These are phyloP conservation scores for Prolemur simus DNA, from an alignment of 2,113 vertebrate genomes.

Conservation along the genomic window DNA sequence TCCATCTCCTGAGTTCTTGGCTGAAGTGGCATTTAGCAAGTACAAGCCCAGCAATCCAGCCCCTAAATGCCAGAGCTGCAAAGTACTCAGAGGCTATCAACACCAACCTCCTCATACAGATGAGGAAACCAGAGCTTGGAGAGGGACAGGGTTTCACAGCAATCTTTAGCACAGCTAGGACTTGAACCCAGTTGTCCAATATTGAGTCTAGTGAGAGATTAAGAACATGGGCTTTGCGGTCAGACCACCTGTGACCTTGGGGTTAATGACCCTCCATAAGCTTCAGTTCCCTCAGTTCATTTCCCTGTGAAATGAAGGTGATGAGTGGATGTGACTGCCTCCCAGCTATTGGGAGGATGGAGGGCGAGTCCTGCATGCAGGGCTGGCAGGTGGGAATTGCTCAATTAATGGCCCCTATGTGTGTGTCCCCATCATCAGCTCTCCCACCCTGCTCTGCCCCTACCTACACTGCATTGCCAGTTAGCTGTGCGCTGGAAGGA, in stretches of 20 bases:
- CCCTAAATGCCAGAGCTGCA: background rate
- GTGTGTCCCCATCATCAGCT: background rate
- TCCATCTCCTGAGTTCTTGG: accelerated
- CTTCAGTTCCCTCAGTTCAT: background rate
- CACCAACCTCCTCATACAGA: background rate
- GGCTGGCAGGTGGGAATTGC: background rate
- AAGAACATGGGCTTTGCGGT: background rate
- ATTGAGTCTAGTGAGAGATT: background rate
- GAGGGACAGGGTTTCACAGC: background rate
- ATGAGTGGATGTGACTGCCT: background rate
- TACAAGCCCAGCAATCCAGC: background rate
- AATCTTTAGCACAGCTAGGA: background rate
- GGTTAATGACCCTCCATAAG: background rate
- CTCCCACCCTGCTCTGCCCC: background rate
- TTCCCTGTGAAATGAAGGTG: background rate
- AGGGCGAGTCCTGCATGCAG: background rate
- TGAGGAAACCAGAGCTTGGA: background rate
- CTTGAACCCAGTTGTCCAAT: background rate
- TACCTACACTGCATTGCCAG: background rate
- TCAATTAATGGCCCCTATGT: background rate
- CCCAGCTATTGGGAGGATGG: background rate
- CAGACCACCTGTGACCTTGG: background rate
- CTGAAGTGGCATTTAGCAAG: background rate
- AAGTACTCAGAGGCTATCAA: background rate
- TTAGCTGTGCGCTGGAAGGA: background rate